These are phyloP conservation scores for Idaea dimidiata DNA, from an alignment of 2,888 invertebrate species.

Conservation along the genomic window DNA sequence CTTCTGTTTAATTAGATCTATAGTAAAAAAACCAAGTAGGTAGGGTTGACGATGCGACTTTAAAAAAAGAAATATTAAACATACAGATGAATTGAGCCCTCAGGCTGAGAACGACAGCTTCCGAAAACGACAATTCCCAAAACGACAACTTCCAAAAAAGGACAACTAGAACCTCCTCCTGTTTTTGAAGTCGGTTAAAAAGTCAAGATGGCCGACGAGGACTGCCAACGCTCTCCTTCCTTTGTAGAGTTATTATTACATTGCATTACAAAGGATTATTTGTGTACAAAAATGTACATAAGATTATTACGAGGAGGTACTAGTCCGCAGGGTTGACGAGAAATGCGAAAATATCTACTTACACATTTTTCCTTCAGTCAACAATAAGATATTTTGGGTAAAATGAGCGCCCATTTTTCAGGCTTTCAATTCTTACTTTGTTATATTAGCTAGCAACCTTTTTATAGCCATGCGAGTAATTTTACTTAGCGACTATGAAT, in stretches of 20 bases:
- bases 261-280: neutral
- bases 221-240: neutral
- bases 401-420: neutral
- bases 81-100: no score
- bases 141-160: no score
- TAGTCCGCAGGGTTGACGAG: neutral
- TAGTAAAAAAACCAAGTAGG: no score
- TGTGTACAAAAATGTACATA: neutral
- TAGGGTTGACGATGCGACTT: no score
- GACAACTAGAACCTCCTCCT: no score
- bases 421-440: neutral
- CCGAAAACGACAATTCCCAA: no score
- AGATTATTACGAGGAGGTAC: neutral
- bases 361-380: neutral
- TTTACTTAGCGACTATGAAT: neutral
- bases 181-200: no score
- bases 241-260: neutral
- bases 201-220: neutral
- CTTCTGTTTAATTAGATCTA: no score
- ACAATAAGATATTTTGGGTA: neutral
- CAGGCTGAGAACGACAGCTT: no score
- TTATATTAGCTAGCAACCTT: neutral
- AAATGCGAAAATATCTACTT: conserved; percentile 1
- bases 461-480: neutral
- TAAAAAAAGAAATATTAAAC: no score